Base-by-base conservation (phyloP, 2,113 vertebrate species). In the Perca schrenkii region DNA sequence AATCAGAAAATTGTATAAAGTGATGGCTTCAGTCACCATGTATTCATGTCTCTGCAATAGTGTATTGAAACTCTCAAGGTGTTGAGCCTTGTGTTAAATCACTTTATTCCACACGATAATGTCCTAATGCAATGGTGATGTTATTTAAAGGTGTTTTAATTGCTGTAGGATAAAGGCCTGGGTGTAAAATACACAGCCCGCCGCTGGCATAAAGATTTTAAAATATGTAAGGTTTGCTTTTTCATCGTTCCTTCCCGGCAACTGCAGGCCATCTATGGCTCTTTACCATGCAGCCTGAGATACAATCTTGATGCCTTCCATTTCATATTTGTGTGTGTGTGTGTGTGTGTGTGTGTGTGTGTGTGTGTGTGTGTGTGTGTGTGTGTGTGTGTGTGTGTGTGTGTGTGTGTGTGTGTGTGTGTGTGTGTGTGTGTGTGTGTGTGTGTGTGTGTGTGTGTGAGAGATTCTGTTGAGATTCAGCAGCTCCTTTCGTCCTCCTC, bases 401-500 rank as follows among this genome's bases (percentile, higher is more conserved):
- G 4, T 22, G 19, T 72, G 66, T 36, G 17, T 21, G 69, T 60
- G 83, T 71, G 25, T 50, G 36, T 47, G 69, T 40, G 25, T 60
- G 66, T 64, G 68, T 52, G 73, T 52, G 31, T 60, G 78, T 46
- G 31, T 31, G 31, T 31, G 31, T 31, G 31, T 31, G 31, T 31
- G 31, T 31, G 31, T 31, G 31, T 31, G 31, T 83, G 46, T n/a
- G 21, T 71, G 4, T n/a, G 25, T 52, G 67, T 40, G 82, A 21
- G 17, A 72, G 84, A 83, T 87, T 87, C 73, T 86, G 89, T 80
- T 77, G 80, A 88, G 78, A 86, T 88, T 82, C 82, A 83, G 69
- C 72, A 76, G 83, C 87, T 87, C 83, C 17, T 64, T 81, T 84
- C 75, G 82, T 81, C 89, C 89, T 87, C 83, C 85, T 90, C 88